Evolutionary conservation across 2,888 invertebrate species (phyloP).

Genomic region (Therioaphis trifolii): DNA sequence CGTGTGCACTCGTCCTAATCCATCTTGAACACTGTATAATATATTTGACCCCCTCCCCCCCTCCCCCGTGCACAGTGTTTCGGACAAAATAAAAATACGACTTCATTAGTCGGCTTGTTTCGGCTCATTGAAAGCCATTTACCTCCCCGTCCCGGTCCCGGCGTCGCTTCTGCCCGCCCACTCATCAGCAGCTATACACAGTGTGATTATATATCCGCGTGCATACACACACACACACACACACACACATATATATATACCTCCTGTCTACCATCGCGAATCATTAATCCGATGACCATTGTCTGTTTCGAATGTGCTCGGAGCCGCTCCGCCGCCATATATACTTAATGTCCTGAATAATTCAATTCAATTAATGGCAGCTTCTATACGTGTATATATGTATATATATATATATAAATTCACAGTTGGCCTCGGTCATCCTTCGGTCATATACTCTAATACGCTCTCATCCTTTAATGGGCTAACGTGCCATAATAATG

Average conservation of each 20-base stretch:
- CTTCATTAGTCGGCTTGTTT: slow-evolving; percentile 55
- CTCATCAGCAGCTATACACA: not conserved
- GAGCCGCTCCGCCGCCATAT: slow-evolving; percentile 16
- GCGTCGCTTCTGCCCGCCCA: not conserved
- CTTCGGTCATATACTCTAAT: slow-evolving; percentile 12
- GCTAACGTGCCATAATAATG: not conserved
- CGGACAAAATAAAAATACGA: slow-evolving; percentile 55
- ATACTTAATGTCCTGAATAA: slow-evolving; percentile 60
- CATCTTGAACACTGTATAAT: slow-evolving; percentile 26
- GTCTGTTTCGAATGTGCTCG: slow-evolving; percentile 42
- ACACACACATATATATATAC: not conserved
- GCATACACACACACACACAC: not conserved
- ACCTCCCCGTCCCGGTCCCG: not conserved
- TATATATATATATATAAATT: not conserved
- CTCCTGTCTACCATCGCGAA: slow-evolving; percentile 27
- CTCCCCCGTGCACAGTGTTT: not conserved
- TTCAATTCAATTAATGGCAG: slow-evolving; percentile 57
- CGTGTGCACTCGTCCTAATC: not conserved
- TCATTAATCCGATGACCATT: slow-evolving; percentile 56
- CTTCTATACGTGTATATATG: not conserved
- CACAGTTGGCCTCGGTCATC: not conserved
- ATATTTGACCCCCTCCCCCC: not conserved
- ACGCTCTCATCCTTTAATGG: slow-evolving; percentile 37
- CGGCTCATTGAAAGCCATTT: slow-evolving; percentile 52
- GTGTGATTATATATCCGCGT: slow-evolving; percentile 37